phyloP scores from a whole-genome alignment of 2,797 vertebrate genomes.

The Halcyon badia region DNA sequence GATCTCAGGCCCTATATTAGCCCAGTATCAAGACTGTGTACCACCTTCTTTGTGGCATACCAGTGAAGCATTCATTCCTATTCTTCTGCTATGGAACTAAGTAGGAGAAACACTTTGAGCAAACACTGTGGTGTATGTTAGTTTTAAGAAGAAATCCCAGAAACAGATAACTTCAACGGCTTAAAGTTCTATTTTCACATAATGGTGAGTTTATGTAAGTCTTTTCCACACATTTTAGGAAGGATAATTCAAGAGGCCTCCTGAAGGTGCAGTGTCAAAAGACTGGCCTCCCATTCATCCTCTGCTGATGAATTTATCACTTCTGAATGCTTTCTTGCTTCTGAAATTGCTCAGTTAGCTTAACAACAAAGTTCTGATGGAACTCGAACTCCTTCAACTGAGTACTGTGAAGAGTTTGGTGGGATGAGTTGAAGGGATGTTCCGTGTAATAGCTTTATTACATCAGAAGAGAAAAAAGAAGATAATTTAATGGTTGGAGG shows the following conservation, averaged over 20 bases:
- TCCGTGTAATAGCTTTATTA: background rate
- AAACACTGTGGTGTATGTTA: background rate
- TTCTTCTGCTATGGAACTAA: background rate
- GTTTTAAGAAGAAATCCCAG: background rate
- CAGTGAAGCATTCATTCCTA: background rate
- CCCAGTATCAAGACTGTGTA: fast-evolving
- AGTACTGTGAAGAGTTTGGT: background rate
- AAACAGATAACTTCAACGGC: background rate
- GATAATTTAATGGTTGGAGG: background rate
- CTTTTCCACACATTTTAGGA: background rate
- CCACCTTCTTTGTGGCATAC: background rate
- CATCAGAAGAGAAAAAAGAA: background rate
- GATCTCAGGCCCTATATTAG: background rate
- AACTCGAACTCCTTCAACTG: background rate
- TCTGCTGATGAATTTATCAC: background rate
- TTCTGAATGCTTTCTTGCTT: background rate
- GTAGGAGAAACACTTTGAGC: background rate
- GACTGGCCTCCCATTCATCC: background rate
- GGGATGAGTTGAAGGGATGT: background rate
- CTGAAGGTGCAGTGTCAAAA: background rate
- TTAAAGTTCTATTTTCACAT: background rate
- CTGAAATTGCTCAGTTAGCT: background rate
- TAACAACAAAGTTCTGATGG: background rate
- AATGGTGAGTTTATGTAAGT: background rate
- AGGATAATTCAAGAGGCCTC: background rate